These are phyloP conservation scores for Poeciliopsis retropinna DNA, from an alignment of 2,113 vertebrate species.

Conservation along the genomic window DNA sequence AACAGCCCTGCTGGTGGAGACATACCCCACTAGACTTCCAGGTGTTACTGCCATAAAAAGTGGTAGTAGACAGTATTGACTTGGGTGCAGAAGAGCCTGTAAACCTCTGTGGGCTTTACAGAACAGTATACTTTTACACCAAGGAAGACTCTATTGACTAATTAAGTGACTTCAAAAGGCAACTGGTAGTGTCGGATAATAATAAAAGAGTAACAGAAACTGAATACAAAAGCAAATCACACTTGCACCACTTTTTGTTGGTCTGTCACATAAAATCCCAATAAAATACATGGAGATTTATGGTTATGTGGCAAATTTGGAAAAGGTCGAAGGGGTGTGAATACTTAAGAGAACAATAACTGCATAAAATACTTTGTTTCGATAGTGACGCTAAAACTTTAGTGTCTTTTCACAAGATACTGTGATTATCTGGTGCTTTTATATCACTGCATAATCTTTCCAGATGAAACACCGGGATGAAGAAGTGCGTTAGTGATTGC, in stretches of 20 bases:
- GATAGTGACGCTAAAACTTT: not conserved
- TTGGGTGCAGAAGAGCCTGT: no score
- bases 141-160: no score
- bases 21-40: no score
- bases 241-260: not conserved
- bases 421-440: not conserved
- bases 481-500: conserved; percentile 5
- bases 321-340: not conserved
- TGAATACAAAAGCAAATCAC: no score
- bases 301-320: not conserved
- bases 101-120: no score
- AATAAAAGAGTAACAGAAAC: no score
- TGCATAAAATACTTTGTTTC: not conserved
- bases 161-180: no score
- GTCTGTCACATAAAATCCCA: not conserved
- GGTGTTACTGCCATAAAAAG: no score
- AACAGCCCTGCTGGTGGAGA: no score
- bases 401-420: not conserved
- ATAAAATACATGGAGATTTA: not conserved
- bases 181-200: no score
- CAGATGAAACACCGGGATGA: conserved; percentile 33
- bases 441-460: conserved; percentile 23
- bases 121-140: no score
- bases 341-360: not conserved
- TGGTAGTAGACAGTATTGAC: no score